These are phyloP conservation scores for Formica aserva DNA, from an alignment of 2,888 invertebrate species.

Conservation along the genomic window DNA sequence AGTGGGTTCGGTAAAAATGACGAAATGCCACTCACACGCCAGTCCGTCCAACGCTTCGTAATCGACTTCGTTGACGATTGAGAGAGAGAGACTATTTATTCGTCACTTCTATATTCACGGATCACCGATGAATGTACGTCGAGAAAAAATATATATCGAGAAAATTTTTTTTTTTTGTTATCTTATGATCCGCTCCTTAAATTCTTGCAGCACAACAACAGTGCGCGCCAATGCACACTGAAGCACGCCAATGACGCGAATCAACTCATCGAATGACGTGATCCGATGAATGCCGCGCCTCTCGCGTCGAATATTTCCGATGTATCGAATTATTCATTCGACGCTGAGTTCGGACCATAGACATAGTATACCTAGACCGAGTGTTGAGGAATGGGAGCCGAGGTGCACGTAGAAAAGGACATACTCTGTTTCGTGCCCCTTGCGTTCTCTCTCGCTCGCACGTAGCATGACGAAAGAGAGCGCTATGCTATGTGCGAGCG, in stretches of 20 bases:
- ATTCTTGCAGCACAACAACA: not conserved
- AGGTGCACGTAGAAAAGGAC: no score
- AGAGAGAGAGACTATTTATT: not conserved
- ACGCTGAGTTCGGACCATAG: not conserved
- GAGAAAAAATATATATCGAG: not conserved
- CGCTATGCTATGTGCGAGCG: no score
- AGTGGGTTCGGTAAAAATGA: not conserved
- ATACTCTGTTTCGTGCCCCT: no score
- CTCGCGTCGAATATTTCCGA: constrained; percentile 12
- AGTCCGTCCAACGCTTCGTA: no score
- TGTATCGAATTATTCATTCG: constrained; percentile 28
- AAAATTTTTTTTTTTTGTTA: no score
- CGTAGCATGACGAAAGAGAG: no score
- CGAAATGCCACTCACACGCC: no score
- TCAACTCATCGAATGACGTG: constrained; percentile 18
- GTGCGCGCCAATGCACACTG: not conserved
- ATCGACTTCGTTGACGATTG: not conserved
- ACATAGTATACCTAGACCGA: no score
- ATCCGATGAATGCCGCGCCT: constrained; percentile 21
- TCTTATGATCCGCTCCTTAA: not conserved
- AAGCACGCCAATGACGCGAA: not conserved
- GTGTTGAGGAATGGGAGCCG: no score
- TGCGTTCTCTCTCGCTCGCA: no score
- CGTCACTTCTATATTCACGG: not conserved
- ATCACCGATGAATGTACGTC: not conserved